Conservation (phyloP, 2,888 invertebrate genomes). For the Lordiphosa andalusiaca region DNA sequence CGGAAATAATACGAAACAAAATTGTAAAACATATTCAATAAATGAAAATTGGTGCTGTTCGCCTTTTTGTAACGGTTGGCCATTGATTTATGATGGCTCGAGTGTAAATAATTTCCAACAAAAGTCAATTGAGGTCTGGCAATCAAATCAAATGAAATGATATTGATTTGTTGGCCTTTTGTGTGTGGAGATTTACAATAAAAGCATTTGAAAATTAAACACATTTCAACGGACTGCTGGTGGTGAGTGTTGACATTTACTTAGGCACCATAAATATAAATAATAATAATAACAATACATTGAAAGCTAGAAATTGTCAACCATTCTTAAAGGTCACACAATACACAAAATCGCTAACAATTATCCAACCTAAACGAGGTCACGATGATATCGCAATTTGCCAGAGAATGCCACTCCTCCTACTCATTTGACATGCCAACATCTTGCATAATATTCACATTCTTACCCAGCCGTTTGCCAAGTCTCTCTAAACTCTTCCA, state of each 20-base stretch:
- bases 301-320: too few species aligned
- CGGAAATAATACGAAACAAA: slow-evolving; percentile 35
- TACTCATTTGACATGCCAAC: slow-evolving; percentile 5
- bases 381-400: slow-evolving; percentile 36
- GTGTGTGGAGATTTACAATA: slow-evolving; percentile 15
- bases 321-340: slow-evolving; percentile 19
- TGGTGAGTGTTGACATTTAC: too few species aligned
- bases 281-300: too few species aligned
- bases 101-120: slow-evolving; percentile 59
- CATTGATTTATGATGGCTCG: slow-evolving; percentile 57
- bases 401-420: slow-evolving; percentile 23
- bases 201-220: too few species aligned
- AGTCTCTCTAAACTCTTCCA: slow-evolving; percentile 12
- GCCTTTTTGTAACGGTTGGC: slow-evolving; percentile 35
- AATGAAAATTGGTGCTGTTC: slow-evolving; percentile 24
- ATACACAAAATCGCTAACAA: background rate
- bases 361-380: slow-evolving; percentile 23
- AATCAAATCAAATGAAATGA: slow-evolving; percentile 38
- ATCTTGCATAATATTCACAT: slow-evolving; percentile 1
- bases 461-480: too few species aligned
- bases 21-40: slow-evolving; percentile 20
- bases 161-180: slow-evolving; percentile 30
- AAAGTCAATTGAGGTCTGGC: slow-evolving; percentile 28
- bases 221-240: background rate
- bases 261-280: too few species aligned